Conservation (phyloP, 2,797 vertebrate species). For the Pagetopsis macropterus region DNA sequence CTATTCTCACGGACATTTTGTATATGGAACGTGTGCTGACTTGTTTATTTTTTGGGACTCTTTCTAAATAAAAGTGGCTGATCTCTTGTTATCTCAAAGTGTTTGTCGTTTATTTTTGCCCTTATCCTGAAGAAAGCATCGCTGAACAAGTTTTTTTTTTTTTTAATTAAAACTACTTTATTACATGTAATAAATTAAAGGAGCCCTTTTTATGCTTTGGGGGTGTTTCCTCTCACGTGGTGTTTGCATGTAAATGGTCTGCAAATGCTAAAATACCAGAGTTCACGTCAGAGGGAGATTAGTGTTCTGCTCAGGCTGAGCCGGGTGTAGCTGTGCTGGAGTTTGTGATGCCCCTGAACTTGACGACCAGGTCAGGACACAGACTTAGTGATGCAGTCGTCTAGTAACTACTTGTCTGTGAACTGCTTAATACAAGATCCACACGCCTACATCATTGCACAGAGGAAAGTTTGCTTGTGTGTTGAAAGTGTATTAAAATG, state of each 20-base stretch:
- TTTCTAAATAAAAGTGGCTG: slow-evolving; percentile 87
- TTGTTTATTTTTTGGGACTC: slow-evolving; percentile 87
- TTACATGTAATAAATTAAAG: background rate
- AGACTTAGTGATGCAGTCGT: too few relatives aligned
- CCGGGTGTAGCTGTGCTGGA: background rate
- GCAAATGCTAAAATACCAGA: too few relatives aligned
- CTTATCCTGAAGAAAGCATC: background rate
- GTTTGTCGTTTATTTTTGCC: slow-evolving; percentile 38
- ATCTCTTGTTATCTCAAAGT: slow-evolving; percentile 70
- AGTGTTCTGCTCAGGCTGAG: background rate
- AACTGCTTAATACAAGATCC: too few relatives aligned
- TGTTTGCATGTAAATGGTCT: too few relatives aligned
- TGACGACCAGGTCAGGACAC: too few relatives aligned
- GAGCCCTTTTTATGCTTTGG: too few relatives aligned
- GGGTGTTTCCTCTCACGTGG: too few relatives aligned
- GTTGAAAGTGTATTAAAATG: too few relatives aligned
- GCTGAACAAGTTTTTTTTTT: background rate
- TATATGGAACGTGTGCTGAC: slow-evolving; percentile 88
- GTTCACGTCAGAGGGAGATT: background rate
- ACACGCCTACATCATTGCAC: too few relatives aligned
- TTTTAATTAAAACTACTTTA: too few relatives aligned
- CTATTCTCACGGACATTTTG: slow-evolving; percentile 85
- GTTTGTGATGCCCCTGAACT: background rate
- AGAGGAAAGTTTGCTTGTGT: too few relatives aligned
- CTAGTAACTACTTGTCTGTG: too few relatives aligned